Evolutionary conservation across 1,140 invertebrate genomes (phyloP), one percentile per base, ranked within the genome.

Genomic region (Trypoxylus dichotomus): DNA sequence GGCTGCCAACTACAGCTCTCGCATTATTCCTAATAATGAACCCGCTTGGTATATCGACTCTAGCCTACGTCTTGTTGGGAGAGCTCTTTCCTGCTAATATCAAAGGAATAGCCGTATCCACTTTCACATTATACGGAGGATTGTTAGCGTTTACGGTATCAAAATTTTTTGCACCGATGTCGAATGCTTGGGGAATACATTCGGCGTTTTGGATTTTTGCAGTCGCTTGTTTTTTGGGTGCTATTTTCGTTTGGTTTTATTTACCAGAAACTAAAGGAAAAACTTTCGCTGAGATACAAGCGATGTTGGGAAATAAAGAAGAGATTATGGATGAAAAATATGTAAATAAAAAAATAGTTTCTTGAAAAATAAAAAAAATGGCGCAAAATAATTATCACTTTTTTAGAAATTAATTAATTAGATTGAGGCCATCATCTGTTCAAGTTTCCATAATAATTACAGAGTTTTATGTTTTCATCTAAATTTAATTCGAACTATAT

Each of bases 211-310:
- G 87, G 83, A 88, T 88, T 78, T 91, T 90, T 76, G 89, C 89
- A 0, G n/a, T 80, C n/a, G 85, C 88, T n/a, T 90, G 88, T 13
- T 89, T 89, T 73, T 7, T 88, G 0, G 91, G 90, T 0, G 84
- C 90, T 3, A 79, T 87, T 8, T 91, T 94, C 81, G 88, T 91
- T 68, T 85, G 91, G n/a, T 85, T 89, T 7, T 88, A 89, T 47
- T 86, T 95, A 19, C 93, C 94, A 0, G 94, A 96, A 86, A 96
- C 94, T 0, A 95, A 95, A 86, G 93, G 63, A 24, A 71, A 71
- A 71, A 11, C 63, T 5, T 71, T 71, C n/a, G 1, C 24, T 13
- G 63, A 71, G 24, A 71, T 71, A 5, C 63, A 71, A 71, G 63
- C 25, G 29, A 24, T 71, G 8, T 24, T 71, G 7, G 1, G n/a